Conservation (phyloP, 2,113 vertebrate genomes). For the Saguinus imperator region DNA sequence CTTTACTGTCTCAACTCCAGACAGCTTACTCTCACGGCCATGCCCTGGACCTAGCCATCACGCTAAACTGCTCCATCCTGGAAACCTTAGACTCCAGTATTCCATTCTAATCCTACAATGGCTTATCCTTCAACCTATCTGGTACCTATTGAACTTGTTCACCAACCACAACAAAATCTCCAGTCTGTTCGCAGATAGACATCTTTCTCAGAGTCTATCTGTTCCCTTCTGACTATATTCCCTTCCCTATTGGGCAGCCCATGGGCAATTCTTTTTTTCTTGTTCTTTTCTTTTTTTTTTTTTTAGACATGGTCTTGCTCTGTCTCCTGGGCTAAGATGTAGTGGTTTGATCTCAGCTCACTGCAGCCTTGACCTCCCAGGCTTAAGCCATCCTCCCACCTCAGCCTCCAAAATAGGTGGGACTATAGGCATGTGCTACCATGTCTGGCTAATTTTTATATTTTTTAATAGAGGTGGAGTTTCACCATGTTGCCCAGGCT, state of each 20-base stretch:
- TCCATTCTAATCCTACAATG: background rate
- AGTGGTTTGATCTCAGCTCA: too few relatives aligned
- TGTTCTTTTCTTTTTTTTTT: too few relatives aligned
- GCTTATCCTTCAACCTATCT: background rate
- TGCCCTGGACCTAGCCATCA: background rate
- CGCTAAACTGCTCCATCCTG: background rate
- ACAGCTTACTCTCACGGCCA: background rate
- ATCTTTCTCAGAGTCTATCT: background rate
- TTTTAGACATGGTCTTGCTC: too few relatives aligned
- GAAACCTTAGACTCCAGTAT: background rate
- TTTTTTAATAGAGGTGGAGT: too few relatives aligned
- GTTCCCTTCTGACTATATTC: background rate
- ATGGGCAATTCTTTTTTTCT: background rate
- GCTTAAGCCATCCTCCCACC: too few relatives aligned
- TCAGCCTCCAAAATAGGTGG: too few relatives aligned
- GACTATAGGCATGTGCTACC: too few relatives aligned
- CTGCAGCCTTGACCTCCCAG: too few relatives aligned
- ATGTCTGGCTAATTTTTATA: too few relatives aligned
- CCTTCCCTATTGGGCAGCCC: background rate
- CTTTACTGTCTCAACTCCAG: background rate
- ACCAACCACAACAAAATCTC: background rate
- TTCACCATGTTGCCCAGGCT: too few relatives aligned
- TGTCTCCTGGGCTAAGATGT: too few relatives aligned
- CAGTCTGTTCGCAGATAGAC: background rate
- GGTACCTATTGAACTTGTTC: too few relatives aligned